Base-by-base conservation (phyloP, 35 echinoderm and acorn worm genomes). In the Patiria miniata region DNA sequence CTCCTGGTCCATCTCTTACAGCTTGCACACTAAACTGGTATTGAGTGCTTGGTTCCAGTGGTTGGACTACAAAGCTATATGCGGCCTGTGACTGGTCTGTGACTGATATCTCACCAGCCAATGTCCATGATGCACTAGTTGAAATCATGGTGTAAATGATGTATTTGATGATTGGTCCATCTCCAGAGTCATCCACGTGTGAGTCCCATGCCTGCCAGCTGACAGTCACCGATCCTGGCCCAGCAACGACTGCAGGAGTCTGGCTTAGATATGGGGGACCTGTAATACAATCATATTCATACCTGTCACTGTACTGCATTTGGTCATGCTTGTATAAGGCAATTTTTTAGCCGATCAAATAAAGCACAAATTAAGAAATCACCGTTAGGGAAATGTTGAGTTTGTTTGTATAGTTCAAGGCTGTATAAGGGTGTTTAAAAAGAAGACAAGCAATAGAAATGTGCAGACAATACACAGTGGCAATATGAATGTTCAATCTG, bases 21-120 rank as follows among this genome's bases (percentile, higher is more conserved):
- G 82, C 87, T 61, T 86, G 15, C 36, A 94, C 87, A 86, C 59
- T 84, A 37, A 89, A 89, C 2, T 4, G 60, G 69, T 94, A 94
- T 38, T 39, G 37, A 17, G 76, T 85, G 19, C 59, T 79, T 29
- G 79, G 26, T 34, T 15, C 40, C 23, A 87, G 68, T 8, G 44
- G 37, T 21, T 86, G 61, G 40, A 50, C 59, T 39, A 80, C 1
- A 22, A 12, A 40, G 30, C 1, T 80, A 38, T 42, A 17, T 16
- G 37, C 38, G 39, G 12, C 17, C 21, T 39, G 26, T 14, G 37
- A 39, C 14, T 42, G 10, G 38, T 21, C 78, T 22, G 36, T 42
- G 2, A 39, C 78, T 80, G 29, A 5, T 21, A 80, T 36, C 6
- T n/a, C 37, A 5, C 38, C 16, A 44, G 32, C 17, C 0, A 23